Evolutionary conservation across 1,140 invertebrate genomes (phyloP).

Genomic region (Cephus cinctus): DNA sequence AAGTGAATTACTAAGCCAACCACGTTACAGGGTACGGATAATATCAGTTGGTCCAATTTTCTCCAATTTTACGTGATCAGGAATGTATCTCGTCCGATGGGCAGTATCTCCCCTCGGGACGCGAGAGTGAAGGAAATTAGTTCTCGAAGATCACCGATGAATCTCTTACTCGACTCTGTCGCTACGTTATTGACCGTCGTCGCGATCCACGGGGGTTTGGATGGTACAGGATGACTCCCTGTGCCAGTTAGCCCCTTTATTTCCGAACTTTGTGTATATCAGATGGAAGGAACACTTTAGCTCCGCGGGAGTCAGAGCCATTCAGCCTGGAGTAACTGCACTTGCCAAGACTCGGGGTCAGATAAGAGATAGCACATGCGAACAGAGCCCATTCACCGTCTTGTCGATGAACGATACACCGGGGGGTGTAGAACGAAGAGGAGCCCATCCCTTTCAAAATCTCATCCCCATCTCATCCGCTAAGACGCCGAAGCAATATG

Average conservation of each 20-base stretch:
- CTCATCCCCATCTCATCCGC: too few relatives aligned
- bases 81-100: too few relatives aligned
- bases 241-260: conserved; percentile 13
- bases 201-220: neutral
- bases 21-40: too few relatives aligned
- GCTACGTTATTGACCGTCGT: neutral
- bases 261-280: conserved; percentile 20
- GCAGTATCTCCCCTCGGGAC: too few relatives aligned
- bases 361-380: conserved; percentile 14
- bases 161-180: neutral
- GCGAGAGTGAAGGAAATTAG: conserved; percentile 11
- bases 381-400: conserved; percentile 5
- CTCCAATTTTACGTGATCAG: too few relatives aligned
- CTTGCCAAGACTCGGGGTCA: conserved; percentile 14
- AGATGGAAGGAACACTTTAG: conserved; percentile 8
- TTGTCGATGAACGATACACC: conserved; percentile 18
- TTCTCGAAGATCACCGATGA: conserved; percentile 9
- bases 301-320: conserved; percentile 13
- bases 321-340: conserved; percentile 20
- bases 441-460: too few relatives aligned
- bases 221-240: conserved; percentile 11
- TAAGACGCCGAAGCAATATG: too few relatives aligned
- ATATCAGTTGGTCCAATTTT: too few relatives aligned
- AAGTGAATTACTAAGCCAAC: too few relatives aligned
- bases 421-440: neutral